Conservation (phyloP, 2,113 vertebrate species). For the Nannobrachium achirus region DNA sequence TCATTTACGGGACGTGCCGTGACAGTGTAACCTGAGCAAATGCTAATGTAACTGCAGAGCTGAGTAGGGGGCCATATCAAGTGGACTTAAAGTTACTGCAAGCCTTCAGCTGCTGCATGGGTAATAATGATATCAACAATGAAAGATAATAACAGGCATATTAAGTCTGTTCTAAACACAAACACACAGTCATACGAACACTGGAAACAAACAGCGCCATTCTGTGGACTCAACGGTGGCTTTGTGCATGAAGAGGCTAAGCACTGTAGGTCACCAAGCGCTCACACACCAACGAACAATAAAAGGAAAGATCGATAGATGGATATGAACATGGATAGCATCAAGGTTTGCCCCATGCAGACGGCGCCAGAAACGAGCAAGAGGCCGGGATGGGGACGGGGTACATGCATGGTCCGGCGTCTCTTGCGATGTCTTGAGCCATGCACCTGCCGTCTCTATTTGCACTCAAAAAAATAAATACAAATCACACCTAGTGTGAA, state of each 20-base stretch:
- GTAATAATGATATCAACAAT: background rate
- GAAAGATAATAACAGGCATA: background rate
- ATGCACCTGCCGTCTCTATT: conserved; percentile 59
- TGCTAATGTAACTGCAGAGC: background rate
- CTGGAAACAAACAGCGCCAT: conserved; percentile 26
- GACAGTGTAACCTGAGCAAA: background rate
- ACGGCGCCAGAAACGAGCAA: conserved; percentile 14
- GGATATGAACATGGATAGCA: conserved; percentile 27
- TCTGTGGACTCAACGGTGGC: conserved; percentile 9
- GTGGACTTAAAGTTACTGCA: conserved; percentile 24
- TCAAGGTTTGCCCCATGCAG: conserved; percentile 40
- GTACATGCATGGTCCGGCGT: conserved; percentile 56
- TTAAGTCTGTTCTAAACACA: conserved; percentile 7
- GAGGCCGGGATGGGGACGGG: conserved; percentile 16
- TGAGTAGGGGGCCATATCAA: conserved; percentile 21
- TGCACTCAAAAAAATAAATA: conserved; percentile 56
- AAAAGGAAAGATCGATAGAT: conserved; percentile 7
- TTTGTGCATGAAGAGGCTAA: conserved; percentile 24
- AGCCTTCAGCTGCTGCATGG: conserved; percentile 19
- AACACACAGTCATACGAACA: conserved; percentile 11
- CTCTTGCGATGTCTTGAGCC: conserved; percentile 56
- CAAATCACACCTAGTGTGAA: too few species aligned
- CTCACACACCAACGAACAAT: conserved; percentile 20
- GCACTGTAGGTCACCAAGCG: background rate
- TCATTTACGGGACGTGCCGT: background rate